These are phyloP conservation scores for Sarcophaga peregrina DNA, from an alignment of 1,140 invertebrate species.

Conservation along the genomic window DNA sequence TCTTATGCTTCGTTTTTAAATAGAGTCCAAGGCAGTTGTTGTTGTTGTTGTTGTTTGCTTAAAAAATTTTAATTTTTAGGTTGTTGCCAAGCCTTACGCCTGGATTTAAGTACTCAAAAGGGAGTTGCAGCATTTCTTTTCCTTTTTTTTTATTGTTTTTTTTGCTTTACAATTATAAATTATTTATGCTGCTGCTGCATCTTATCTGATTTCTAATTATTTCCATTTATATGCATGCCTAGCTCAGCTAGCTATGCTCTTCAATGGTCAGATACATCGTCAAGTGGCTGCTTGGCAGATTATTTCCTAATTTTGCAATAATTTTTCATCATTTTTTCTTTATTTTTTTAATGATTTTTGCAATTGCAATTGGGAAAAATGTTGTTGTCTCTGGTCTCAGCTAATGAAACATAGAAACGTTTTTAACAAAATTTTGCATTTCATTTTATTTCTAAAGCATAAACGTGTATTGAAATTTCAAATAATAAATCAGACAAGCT, in stretches of 20 bases:
- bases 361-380: background rate
- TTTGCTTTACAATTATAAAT: background rate
- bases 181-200: background rate
- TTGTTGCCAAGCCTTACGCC: background rate
- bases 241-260: background rate
- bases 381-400: no score
- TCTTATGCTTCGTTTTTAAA: background rate
- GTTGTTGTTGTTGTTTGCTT: background rate
- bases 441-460: no score
- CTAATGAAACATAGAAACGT: no score
- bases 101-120: background rate
- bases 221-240: background rate
- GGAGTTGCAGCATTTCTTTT: background rate
- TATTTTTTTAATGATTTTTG: background rate
- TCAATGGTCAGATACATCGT: background rate
- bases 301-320: background rate
- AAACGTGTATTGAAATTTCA: no score
- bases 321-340: background rate
- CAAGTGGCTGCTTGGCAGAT: background rate
- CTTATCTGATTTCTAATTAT: background rate
- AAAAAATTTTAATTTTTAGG: background rate
- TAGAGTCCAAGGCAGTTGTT: background rate
- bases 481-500: background rate
- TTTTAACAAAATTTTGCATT: no score
- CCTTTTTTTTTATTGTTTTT: background rate